phyloP scores from a whole-genome alignment of 1,140 invertebrate genomes.

The Ridgeia piscesae region DNA sequence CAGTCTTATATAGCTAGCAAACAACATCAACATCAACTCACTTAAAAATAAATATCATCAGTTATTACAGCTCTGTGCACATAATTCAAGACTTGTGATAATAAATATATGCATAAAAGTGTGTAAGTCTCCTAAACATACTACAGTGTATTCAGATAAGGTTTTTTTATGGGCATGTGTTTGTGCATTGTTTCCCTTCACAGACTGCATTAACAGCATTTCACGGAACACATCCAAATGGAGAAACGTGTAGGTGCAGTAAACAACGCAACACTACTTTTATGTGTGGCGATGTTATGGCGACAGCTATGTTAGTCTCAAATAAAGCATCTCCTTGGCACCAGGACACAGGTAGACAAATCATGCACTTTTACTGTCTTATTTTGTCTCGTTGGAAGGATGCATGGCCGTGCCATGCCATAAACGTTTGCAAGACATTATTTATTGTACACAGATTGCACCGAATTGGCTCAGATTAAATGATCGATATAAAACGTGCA shows the following conservation, averaged over 20 bases:
- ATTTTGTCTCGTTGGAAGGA: not conserved
- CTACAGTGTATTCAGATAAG: no score
- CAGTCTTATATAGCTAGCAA: no score
- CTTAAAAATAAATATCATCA: no score
- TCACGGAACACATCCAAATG: not conserved
- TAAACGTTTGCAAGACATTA: not conserved
- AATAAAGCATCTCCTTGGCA: not conserved
- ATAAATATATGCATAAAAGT: not conserved
- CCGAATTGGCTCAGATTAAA: not conserved
- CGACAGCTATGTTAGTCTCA: not conserved
- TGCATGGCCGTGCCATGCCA: not conserved
- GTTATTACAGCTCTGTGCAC: no score
- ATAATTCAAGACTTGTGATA: no score
- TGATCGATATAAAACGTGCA: not conserved
- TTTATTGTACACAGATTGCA: not conserved
- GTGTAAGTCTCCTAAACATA: not conserved
- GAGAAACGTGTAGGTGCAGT: not conserved
- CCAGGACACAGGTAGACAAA: not conserved
- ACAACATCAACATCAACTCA: no score
- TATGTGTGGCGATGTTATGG: not conserved
- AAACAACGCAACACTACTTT: not conserved
- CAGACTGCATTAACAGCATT: not conserved
- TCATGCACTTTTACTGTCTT: not conserved
- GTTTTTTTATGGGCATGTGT: not conserved
- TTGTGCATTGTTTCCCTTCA: not conserved